Evolutionary conservation across 2,888 invertebrate genomes (phyloP).

Genomic region (Clivina fossor): DNA sequence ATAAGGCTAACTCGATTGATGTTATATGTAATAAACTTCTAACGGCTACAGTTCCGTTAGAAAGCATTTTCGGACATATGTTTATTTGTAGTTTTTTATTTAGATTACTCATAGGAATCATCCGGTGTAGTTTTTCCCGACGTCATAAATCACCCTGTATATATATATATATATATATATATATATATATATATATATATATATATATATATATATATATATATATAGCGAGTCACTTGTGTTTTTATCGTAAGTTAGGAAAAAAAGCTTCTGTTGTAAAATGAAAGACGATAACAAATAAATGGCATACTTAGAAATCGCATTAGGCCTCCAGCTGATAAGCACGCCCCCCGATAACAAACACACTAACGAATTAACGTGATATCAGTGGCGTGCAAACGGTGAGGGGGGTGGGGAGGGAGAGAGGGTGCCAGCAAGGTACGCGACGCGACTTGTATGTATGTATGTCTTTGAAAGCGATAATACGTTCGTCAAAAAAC

Average conservation of each 20-base stretch:
- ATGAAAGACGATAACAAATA: slow-evolving; percentile 26
- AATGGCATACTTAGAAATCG: slow-evolving; percentile 34
- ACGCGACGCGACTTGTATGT: too few species aligned
- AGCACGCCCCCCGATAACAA: slow-evolving; percentile 26
- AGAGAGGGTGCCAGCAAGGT: neutral
- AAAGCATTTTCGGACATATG: too few species aligned
- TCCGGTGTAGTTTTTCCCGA: too few species aligned
- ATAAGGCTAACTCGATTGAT: too few species aligned
- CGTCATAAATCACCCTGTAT: too few species aligned
- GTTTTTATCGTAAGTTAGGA: slow-evolving; percentile 10
- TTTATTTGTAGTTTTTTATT: too few species aligned
- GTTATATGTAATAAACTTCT: too few species aligned
- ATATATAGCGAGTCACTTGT: slow-evolving; percentile 5
- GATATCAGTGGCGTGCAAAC: slow-evolving; percentile 1
- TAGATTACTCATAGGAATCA: too few species aligned
- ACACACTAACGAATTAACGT: slow-evolving; percentile 14
- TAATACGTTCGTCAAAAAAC: slow-evolving; percentile 22
- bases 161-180: neutral
- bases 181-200: neutral
- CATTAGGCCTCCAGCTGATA: slow-evolving; percentile 22
- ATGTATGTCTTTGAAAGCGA: slow-evolving; percentile 17
- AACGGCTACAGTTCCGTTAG: too few species aligned
- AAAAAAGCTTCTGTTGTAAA: slow-evolving; percentile 32
- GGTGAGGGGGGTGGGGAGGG: slow-evolving; percentile 2
- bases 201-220: neutral